These are phyloP conservation scores for Conger conger DNA, from an alignment of 2,113 vertebrate genomes.

Conservation along the genomic window DNA sequence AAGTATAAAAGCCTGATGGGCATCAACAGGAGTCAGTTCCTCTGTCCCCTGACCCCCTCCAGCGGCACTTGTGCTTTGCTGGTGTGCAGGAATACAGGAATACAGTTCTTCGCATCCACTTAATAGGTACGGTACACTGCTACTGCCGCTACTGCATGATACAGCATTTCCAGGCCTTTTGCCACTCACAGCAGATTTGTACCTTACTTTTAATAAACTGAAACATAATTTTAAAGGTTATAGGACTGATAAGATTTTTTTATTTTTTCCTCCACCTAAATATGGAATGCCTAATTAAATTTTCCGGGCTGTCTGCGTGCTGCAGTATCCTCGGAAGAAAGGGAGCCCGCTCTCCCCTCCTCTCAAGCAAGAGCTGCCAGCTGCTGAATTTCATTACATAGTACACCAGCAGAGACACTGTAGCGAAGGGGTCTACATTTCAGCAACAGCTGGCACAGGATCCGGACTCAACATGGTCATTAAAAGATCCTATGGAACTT, in stretches of 20 bases:
- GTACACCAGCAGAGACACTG: not conserved
- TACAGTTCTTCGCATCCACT: too few relatives aligned
- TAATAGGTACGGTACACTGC: too few relatives aligned
- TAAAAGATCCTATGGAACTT: not conserved
- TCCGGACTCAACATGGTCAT: not conserved
- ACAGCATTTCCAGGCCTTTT: not conserved
- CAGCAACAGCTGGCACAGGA: not conserved
- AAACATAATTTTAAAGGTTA: not conserved
- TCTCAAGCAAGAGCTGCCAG: not conserved
- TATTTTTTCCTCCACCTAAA: not conserved
- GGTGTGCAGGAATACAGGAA: too few relatives aligned
- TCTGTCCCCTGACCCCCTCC: too few relatives aligned
- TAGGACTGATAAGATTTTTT: not conserved
- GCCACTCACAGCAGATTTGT: not conserved
- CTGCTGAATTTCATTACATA: not conserved
- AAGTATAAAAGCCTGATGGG: too few relatives aligned
- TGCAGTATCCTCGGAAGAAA: not conserved
- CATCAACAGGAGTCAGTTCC: too few relatives aligned
- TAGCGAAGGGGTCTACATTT: not conserved
- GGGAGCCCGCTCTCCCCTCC: not conserved
- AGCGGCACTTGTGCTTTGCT: too few relatives aligned
- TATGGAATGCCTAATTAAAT: not conserved
- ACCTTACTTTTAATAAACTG: not conserved
- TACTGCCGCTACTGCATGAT: not conserved
- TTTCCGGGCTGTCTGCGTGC: not conserved